These are phyloP conservation scores for Melanostigma gelatinosum DNA, from an alignment of 2,113 vertebrate genomes.

Conservation along the genomic window DNA sequence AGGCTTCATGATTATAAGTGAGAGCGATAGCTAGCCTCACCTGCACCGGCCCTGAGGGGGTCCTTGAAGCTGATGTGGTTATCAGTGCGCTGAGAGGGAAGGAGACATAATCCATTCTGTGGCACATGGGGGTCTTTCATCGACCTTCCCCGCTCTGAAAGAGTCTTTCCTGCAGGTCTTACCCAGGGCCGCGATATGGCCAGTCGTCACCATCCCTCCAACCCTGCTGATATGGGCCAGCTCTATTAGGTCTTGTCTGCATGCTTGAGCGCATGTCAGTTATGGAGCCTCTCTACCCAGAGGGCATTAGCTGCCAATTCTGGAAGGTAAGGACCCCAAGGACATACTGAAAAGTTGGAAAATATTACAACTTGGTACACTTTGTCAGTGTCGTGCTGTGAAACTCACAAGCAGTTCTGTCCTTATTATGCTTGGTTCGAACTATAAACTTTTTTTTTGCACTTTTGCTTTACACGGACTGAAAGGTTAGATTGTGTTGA, in stretches of 20 bases:
- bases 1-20: slow-evolving; percentile 73
- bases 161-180: slow-evolving; percentile 72
- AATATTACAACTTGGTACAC: slow-evolving; percentile 62
- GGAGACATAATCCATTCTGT: slow-evolving; percentile 81
- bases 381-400: slow-evolving; percentile 28
- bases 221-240: slow-evolving; percentile 71
- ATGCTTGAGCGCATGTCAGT: slow-evolving; percentile 74
- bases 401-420: slow-evolving; percentile 27
- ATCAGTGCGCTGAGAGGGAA: slow-evolving; percentile 78
- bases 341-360: slow-evolving; percentile 71
- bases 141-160: slow-evolving; percentile 74
- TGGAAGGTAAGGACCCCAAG: slow-evolving; percentile 65
- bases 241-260: slow-evolving; percentile 75
- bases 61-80: slow-evolving; percentile 80
- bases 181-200: slow-evolving; percentile 67
- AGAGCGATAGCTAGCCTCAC: slow-evolving; percentile 73
- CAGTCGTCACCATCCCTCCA: slow-evolving; percentile 63
- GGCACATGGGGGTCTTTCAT: slow-evolving; percentile 80
- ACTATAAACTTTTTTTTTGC: slow-evolving; percentile 27
- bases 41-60: slow-evolving; percentile 74
- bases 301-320: slow-evolving; percentile 62
- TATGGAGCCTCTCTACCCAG: slow-evolving; percentile 62
- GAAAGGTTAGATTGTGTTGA: slow-evolving; percentile 12
- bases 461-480: slow-evolving; percentile 17
- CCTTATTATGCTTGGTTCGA: slow-evolving; percentile 21